These are phyloP conservation scores for Natrix natrix DNA, from an alignment of 2,797 vertebrate genomes.

Conservation along the genomic window DNA sequence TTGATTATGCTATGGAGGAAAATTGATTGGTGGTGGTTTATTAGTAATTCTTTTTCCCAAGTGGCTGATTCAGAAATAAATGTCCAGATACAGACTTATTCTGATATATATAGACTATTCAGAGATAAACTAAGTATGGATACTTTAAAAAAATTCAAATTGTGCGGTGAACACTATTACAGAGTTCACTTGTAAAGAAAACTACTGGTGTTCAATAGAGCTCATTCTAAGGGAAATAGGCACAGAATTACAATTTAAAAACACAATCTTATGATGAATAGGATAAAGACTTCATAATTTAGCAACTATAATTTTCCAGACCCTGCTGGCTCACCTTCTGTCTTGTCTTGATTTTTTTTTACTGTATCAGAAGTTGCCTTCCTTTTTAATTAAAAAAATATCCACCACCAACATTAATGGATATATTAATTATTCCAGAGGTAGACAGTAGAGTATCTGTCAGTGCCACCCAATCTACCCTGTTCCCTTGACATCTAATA, in stretches of 20 bases:
- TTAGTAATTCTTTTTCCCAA: background rate
- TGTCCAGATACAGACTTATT: background rate
- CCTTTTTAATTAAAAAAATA: background rate
- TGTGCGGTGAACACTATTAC: background rate
- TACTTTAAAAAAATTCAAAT: background rate
- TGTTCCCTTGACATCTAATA: background rate
- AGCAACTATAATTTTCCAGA: background rate
- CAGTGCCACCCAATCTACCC: background rate
- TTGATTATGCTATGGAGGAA: background rate
- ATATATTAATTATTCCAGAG: background rate
- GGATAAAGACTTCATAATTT: background rate
- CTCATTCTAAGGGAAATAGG: background rate
- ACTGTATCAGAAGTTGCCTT: background rate
- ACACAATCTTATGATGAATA: background rate
- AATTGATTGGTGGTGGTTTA: constrained; percentile 5
- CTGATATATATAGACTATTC: constrained; percentile 1
- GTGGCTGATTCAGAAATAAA: background rate
- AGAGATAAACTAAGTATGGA: constrained; percentile 8
- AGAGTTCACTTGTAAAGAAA: background rate
- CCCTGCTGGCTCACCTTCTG: background rate
- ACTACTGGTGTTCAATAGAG: background rate
- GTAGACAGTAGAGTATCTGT: background rate
- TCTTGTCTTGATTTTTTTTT: background rate
- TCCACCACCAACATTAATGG: background rate
- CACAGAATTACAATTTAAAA: background rate